Percentiles rank a stretch among this genome's conserved stretches.
phyloP scores from a whole-genome alignment of 2,888 invertebrate genomes.

The Serrognathus titanus region DNA sequence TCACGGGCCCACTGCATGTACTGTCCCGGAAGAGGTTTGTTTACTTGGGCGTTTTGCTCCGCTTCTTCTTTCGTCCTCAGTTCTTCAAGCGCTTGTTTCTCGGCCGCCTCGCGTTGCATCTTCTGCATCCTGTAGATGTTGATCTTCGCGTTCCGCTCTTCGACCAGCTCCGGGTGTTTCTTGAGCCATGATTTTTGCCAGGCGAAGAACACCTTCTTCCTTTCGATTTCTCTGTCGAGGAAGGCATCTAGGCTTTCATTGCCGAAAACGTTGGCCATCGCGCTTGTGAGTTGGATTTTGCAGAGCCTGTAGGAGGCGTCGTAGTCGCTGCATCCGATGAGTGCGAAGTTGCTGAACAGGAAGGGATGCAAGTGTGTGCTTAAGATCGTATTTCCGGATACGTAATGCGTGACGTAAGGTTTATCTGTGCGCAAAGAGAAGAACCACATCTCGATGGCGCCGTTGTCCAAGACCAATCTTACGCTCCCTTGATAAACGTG shows the following conservation, averaged over 20 bases:
- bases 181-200: conserved; percentile 64
- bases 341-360: no score
- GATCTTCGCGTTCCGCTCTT: conserved; percentile 26
- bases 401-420: conserved; percentile 62
- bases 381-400: conserved; percentile 66
- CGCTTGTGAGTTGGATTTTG: no score
- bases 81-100: conserved; percentile 12
- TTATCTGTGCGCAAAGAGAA: conserved; percentile 66
- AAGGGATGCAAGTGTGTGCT: conserved; percentile 59
- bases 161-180: conserved; percentile 42
- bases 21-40: conserved; percentile 26
- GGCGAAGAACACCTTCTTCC: conserved; percentile 51
- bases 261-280: background rate
- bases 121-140: conserved; percentile 36
- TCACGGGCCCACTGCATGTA: conserved; percentile 47
- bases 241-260: conserved; percentile 42
- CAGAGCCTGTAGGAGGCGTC: no score
- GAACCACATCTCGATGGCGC: conserved; percentile 80
- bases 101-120: conserved; percentile 22
- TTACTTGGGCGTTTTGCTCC: conserved; percentile 21
- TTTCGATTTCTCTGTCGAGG: conserved; percentile 53
- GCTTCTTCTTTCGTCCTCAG: conserved; percentile 21
- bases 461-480: conserved; percentile 69
- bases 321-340: no score
- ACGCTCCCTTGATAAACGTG: conserved; percentile 55